Percentiles rank a stretch among this genome's conserved stretches.
phyloP scores from a whole-genome alignment of 2,113 vertebrate genomes.

The Corythornis madagascariensis region DNA sequence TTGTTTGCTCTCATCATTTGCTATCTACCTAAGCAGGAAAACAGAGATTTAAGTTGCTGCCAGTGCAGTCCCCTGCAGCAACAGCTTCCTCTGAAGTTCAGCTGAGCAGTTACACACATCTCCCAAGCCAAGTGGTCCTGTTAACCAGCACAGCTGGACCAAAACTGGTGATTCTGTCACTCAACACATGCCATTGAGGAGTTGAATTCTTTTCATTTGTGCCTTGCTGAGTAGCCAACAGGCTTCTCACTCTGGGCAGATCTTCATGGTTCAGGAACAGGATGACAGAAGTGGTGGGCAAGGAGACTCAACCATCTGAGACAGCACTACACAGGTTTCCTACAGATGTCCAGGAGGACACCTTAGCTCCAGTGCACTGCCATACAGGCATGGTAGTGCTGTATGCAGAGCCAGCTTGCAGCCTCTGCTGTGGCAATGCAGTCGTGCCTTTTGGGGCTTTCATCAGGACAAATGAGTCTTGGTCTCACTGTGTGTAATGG shows the following conservation, averaged over 20 bases:
- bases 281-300: neutral
- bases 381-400: neutral
- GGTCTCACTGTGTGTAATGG: neutral
- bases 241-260: neutral
- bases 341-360: neutral
- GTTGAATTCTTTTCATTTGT: neutral
- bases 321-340: neutral
- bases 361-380: neutral
- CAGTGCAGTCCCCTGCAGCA: neutral
- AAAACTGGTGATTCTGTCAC: accelerated
- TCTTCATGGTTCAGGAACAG: neutral
- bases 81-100: neutral
- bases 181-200: neutral
- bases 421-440: neutral
- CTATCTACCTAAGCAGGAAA: neutral
- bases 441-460: neutral
- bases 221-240: neutral
- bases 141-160: neutral
- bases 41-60: neutral
- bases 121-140: neutral
- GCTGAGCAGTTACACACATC: neutral
- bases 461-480: neutral
- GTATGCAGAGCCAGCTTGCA: neutral
- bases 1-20: neutral
- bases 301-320: neutral